These are phyloP conservation scores for Epinotia demarniana DNA, from an alignment of 2,888 invertebrate genomes.

Conservation along the genomic window DNA sequence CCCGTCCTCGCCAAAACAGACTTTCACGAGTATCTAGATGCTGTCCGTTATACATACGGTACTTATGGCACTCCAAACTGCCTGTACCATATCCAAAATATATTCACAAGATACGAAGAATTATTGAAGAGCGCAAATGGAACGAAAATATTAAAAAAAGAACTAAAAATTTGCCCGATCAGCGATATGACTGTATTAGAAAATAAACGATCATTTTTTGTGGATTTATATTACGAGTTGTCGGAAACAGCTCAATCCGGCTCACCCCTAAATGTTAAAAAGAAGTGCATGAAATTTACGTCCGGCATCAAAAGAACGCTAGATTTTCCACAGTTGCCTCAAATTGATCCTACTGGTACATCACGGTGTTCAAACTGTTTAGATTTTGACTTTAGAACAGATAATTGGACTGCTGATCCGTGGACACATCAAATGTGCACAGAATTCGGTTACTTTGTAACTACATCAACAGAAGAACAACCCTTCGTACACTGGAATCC, in stretches of 20 bases:
- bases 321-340: neutral
- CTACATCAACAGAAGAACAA: conserved; percentile 82
- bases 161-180: neutral
- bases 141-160: neutral
- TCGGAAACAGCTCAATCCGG: conserved; percentile 69
- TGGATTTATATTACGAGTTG: conserved; percentile 56
- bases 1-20: conserved; percentile 3
- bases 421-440: conserved; percentile 92
- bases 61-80: neutral
- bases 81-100: neutral
- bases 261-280: conserved; percentile 55
- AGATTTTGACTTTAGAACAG: neutral
- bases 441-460: conserved; percentile 90
- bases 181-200: conserved; percentile 62
- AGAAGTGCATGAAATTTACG: conserved; percentile 55
- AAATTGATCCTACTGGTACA: neutral
- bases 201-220: conserved; percentile 69
- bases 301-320: neutral
- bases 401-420: conserved; percentile 53
- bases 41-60: neutral
- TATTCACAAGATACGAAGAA: neutral
- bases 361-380: neutral
- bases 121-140: neutral
- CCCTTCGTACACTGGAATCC: conserved; percentile 84
- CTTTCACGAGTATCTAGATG: neutral